phyloP scores from a whole-genome alignment of 2,113 vertebrate genomes.

The Podocnemis expansa region DNA sequence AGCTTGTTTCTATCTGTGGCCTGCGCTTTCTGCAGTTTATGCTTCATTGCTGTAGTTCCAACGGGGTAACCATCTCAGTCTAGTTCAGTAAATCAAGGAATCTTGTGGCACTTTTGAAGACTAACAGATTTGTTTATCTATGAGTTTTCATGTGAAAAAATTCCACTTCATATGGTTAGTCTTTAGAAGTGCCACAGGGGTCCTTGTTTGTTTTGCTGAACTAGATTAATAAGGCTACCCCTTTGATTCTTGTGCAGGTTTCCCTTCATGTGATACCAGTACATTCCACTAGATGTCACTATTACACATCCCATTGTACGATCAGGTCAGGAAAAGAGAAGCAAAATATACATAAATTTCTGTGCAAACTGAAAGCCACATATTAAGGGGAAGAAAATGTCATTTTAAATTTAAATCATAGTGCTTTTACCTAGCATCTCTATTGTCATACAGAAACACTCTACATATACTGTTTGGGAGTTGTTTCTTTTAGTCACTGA shows the following conservation, averaged over 20 bases:
- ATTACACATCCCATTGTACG: slow-evolving; percentile 18
- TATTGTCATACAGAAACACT: neutral
- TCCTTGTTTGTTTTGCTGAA: too few species aligned
- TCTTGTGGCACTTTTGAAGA: too few species aligned
- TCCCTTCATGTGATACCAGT: neutral
- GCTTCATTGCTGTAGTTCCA: neutral
- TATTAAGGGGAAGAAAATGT: neutral
- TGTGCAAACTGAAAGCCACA: neutral
- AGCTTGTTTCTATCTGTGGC: neutral
- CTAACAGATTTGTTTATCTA: too few species aligned
- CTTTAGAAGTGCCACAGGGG: too few species aligned
- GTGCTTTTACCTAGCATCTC: slow-evolving; percentile 37
- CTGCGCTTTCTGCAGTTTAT: neutral
- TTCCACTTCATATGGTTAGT: too few species aligned
- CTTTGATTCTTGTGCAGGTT: neutral
- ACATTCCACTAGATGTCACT: slow-evolving; percentile 40
- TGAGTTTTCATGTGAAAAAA: too few species aligned
- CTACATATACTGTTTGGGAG: neutral
- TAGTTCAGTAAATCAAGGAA: too few species aligned
- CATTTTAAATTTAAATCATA: slow-evolving; percentile 20
- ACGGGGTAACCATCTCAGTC: too few species aligned
- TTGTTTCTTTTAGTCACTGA: neutral
- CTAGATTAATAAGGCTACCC: too few species aligned
- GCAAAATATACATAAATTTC: fast-evolving
- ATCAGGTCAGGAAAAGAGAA: neutral